A percentile compares a stretch with the other conserved stretches of the same genome.
Evolutionary conservation across 2,888 invertebrate genomes (phyloP).

Genomic region (Heliconius aoede): DNA sequence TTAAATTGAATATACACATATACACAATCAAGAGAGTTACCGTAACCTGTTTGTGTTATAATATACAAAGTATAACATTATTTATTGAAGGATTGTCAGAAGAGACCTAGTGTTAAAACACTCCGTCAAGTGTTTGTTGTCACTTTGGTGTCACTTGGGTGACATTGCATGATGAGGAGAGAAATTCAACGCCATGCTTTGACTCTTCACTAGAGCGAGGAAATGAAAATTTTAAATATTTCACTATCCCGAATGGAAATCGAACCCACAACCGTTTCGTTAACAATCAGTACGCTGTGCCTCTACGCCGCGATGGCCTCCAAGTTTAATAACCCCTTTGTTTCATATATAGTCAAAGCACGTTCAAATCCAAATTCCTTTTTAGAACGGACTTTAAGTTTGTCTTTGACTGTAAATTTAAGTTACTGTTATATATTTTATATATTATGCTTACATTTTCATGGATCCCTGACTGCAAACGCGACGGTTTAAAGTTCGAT

Average conservation of each 20-base stretch:
- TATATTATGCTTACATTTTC: no score
- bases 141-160: no score
- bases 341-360: neutral
- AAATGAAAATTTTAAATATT: no score
- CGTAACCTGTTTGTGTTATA: neutral
- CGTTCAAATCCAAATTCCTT: constrained; percentile 3
- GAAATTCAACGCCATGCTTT: neutral
- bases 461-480: neutral
- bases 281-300: no score
- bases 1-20: constrained; percentile 25
- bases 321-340: neutral
- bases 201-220: no score
- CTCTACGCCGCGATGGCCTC: no score
- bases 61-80: no score
- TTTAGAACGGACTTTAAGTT: neutral
- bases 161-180: neutral
- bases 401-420: no score
- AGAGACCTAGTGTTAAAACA: neutral
- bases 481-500: neutral
- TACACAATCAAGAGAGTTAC: constrained; percentile 33
- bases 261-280: no score
- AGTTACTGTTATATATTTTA: neutral
- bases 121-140: no score
- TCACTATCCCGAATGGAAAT: no score
- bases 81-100: neutral